Evolutionary conservation across 2,888 invertebrate genomes (phyloP), one percentile per base, ranked within the genome.

Genomic region (Papilio elwesi): DNA sequence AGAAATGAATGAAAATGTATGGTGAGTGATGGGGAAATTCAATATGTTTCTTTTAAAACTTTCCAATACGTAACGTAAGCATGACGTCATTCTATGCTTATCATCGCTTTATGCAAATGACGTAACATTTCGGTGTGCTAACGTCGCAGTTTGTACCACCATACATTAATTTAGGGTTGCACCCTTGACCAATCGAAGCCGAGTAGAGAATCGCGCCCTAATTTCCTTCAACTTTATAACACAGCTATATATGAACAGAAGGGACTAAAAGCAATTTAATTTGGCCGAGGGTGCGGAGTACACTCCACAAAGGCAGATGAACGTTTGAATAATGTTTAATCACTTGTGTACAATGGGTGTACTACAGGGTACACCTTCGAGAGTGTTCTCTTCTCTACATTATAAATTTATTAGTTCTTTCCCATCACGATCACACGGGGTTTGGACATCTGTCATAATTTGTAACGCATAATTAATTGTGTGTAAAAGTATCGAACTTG

Each of bases 191-290:
- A 65, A 65, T 65, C 51, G 53, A 43, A 63, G 13, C n/a, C 63
- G 52, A 43, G 57, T 12, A 26, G 43, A 71, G 55, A 48, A 71
- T 16, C 36, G 67, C 71, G n/a, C 71, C 71, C 71, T 66, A 62
- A 53, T 67, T 71, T 67, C 51, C 55, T 36, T 48, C 64, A 57
- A 26, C 43, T 11, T 57, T 48, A 48, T 57, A 68, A 51, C 47
- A 55, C n/a, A 43, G 7, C 47, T 47, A 16, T 47, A 13, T 70
- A 36, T 59, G 36, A 26, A 48, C 13, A 38, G 38, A n/a, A 49
- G 69, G 16, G 53, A 43, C 52, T 2, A 53, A 70, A 63, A 47
- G 63, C 52, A 43, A 63, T 63, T 70, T 43, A 10, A 63, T 13
- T 63, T 51, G 26, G 38, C 5, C 5, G 52, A 62, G 62, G 69